phyloP scores from a whole-genome alignment of 1,140 invertebrate species.

The Papilio polytes region DNA sequence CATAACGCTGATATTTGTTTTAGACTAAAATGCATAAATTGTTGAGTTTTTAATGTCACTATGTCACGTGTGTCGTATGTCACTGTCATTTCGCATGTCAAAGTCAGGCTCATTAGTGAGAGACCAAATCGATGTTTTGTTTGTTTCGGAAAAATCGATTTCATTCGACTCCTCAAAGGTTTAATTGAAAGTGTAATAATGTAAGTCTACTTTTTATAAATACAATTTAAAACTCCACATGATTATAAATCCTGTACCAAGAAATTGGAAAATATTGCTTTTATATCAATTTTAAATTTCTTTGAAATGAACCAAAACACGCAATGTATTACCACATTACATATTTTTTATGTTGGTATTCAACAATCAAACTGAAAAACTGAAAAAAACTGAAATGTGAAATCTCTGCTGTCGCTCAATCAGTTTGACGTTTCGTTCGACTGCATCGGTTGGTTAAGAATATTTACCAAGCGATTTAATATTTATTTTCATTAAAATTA shows the following conservation, averaged over 20 bases:
- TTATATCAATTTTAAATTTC: neutral
- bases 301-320: neutral
- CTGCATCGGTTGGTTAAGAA: constrained; percentile 48
- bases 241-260: neutral
- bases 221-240: neutral
- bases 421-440: constrained; percentile 44
- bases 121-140: neutral
- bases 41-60: neutral
- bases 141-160: no score
- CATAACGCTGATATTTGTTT: neutral
- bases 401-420: constrained; percentile 45
- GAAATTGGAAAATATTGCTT: neutral
- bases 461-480: constrained; percentile 60
- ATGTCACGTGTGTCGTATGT: neutral
- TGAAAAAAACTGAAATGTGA: constrained; percentile 38
- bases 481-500: constrained; percentile 46
- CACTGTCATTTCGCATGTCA: neutral
- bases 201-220: no score
- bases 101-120: neutral
- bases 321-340: neutral
- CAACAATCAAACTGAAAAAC: neutral
- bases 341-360: neutral
- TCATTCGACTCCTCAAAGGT: no score
- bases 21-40: neutral
- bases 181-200: no score